These are phyloP conservation scores for Nymphalis c-album DNA, from an alignment of 2,888 invertebrate genomes.

Conservation along the genomic window DNA sequence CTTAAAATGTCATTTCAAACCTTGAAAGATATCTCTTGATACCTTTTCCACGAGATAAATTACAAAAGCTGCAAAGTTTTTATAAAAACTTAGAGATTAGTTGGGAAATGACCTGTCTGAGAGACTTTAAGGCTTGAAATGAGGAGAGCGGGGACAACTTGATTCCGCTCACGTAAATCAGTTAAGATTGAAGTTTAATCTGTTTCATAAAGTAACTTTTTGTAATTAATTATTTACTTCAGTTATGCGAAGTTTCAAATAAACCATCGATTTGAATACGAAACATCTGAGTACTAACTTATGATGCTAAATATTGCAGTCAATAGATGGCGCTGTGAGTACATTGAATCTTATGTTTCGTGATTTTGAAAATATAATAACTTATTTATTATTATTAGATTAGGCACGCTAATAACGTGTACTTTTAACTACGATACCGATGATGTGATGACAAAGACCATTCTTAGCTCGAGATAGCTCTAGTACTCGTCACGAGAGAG, in stretches of 20 bases:
- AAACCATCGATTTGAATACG: no score
- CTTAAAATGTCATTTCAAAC: constrained; percentile 3
- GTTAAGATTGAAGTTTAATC: constrained; percentile 15
- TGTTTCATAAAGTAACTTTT: constrained; percentile 9
- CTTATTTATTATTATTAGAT: no score
- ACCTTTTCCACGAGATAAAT: constrained; percentile 23
- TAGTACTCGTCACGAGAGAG: no score
- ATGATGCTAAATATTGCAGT: no score
- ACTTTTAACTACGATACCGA: no score
- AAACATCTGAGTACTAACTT: no score
- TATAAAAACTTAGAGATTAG: constrained; percentile 31
- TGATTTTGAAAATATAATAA: no score
- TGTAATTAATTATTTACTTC: neutral
- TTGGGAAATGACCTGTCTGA: constrained; percentile 29
- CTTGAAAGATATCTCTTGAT: constrained; percentile 6
- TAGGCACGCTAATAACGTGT: no score
- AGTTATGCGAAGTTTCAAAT: neutral
- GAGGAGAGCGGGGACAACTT: constrained; percentile 21
- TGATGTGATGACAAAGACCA: no score
- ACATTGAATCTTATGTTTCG: no score
- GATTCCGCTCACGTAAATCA: constrained; percentile 20
- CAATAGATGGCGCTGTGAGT: no score
- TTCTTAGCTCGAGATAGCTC: no score
- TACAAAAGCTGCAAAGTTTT: constrained; percentile 27
- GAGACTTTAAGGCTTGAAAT: constrained; percentile 23